These are phyloP conservation scores for Laspeyria flexula DNA, from an alignment of 2,888 invertebrate species.

Conservation along the genomic window DNA sequence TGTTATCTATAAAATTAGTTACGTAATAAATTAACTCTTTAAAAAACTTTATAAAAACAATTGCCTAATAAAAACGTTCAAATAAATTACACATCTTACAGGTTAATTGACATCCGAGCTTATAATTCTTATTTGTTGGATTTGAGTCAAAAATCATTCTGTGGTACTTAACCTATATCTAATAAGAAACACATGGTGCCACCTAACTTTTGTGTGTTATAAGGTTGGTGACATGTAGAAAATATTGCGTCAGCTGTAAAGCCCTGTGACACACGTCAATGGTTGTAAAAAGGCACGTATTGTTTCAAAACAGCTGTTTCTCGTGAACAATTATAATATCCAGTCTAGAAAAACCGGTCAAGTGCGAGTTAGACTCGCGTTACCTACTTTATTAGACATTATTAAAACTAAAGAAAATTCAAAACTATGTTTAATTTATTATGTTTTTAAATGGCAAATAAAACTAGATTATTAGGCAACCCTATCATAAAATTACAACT, in stretches of 20 bases:
- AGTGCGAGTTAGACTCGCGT: too few relatives aligned
- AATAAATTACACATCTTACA: neutral
- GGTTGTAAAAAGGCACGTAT: neutral
- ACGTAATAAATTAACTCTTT: too few relatives aligned
- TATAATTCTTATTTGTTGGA: constrained; percentile 8
- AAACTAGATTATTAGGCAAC: constrained; percentile 20
- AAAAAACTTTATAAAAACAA: neutral
- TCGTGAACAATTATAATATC: too few relatives aligned
- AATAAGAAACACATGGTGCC: constrained; percentile 27
- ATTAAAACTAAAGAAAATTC: neutral
- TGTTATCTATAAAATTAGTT: too few relatives aligned
- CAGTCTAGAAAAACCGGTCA: too few relatives aligned
- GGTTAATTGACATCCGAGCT: neutral
- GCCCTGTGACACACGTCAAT: neutral
- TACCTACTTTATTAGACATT: too few relatives aligned
- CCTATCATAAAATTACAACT: constrained; percentile 32
- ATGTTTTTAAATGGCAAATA: constrained; percentile 8
- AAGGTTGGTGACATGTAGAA: constrained; percentile 26
- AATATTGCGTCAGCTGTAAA: neutral
- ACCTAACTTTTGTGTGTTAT: constrained; percentile 9
- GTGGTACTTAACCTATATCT: constrained; percentile 38
- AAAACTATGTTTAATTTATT: constrained; percentile 5
- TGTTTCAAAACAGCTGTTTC: neutral
- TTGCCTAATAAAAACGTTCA: neutral
- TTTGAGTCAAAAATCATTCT: constrained; percentile 17